phyloP scores from a whole-genome alignment of 1,140 invertebrate genomes.

The Neuroterus valhalla region DNA sequence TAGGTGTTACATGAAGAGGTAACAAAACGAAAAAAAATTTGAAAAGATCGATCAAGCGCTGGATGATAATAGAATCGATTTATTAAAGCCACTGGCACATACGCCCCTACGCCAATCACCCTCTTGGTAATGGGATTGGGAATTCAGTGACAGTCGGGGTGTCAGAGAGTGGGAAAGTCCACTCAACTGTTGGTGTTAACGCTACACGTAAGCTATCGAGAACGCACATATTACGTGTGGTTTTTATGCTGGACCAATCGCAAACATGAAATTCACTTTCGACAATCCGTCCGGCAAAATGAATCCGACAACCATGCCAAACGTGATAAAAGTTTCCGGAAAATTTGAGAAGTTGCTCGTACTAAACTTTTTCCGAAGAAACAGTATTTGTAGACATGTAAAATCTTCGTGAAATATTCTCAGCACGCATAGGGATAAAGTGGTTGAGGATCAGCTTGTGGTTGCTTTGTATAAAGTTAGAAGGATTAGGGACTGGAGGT shows the following conservation, averaged over 20 bases:
- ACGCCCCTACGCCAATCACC: constrained; percentile 55
- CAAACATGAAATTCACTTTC: constrained; percentile 19
- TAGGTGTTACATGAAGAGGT: background rate
- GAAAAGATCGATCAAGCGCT: constrained; percentile 1
- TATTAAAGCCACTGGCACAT: constrained; percentile 64
- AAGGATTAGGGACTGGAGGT: constrained; percentile 61
- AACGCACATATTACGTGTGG: constrained; percentile 1
- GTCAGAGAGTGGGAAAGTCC: constrained; percentile 49
- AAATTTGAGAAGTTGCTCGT: background rate
- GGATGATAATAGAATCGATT: constrained; percentile 59
- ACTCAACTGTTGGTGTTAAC: constrained; percentile 12
- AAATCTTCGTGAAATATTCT: constrained; percentile 46
- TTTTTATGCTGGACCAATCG: constrained; percentile 2
- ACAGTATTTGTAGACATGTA: background rate
- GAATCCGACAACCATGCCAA: background rate
- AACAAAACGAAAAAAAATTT: background rate
- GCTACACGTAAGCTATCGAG: background rate
- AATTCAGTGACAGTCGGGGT: constrained; percentile 54
- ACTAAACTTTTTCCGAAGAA: too few species aligned
- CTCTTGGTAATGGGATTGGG: constrained; percentile 64
- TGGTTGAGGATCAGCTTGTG: constrained; percentile 41
- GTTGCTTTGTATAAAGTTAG: constrained; percentile 61
- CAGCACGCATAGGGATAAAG: constrained; percentile 46
- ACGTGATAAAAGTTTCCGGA: background rate
- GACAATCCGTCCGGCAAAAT: background rate